These are phyloP conservation scores for Chrysomela aeneicollis DNA, from an alignment of 2,888 invertebrate genomes.

Conservation along the genomic window DNA sequence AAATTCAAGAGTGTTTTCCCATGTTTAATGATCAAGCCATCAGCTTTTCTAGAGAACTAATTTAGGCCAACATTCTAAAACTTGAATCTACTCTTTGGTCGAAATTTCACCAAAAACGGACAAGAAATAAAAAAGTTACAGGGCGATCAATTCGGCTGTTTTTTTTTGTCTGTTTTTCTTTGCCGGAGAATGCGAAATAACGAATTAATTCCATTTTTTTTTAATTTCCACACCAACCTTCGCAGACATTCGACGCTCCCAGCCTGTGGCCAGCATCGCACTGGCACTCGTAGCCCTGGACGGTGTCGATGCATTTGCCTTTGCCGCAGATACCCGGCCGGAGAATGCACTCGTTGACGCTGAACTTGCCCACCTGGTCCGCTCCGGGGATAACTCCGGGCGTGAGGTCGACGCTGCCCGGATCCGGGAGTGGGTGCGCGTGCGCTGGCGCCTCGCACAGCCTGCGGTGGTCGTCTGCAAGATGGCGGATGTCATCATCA, in stretches of 20 bases:
- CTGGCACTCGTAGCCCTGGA: slow-evolving; percentile 79
- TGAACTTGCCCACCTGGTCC: slow-evolving; percentile 45
- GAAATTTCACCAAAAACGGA: too few species aligned
- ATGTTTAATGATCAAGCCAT: too few species aligned
- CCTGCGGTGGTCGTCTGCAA: slow-evolving; percentile 57
- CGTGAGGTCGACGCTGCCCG: slow-evolving; percentile 22
- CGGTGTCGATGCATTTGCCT: slow-evolving; percentile 77
- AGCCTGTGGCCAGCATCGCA: slow-evolving; percentile 75
- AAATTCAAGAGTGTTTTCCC: too few species aligned
- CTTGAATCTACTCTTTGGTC: too few species aligned
- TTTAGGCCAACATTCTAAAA: too few species aligned
- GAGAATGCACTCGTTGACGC: slow-evolving; percentile 79
- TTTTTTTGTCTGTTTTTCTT: too few species aligned
- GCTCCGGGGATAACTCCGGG: slow-evolving; percentile 28
- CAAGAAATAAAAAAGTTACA: too few species aligned
- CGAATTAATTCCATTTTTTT: too few species aligned
- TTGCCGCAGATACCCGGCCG: slow-evolving; percentile 78
- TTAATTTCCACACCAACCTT: slow-evolving; percentile 59
- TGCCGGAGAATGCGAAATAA: too few species aligned
- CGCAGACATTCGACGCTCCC: slow-evolving; percentile 64
- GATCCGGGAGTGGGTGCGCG: slow-evolving; percentile 30
- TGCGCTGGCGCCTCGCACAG: slow-evolving; percentile 52
- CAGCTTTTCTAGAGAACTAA: too few species aligned
- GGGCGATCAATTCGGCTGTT: too few species aligned
- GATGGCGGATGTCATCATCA: too few species aligned